A percentile compares a stretch with the other conserved stretches of the same genome.
Evolutionary conservation across 2,113 vertebrate species (phyloP).

Genomic region (Hyaena hyaena): DNA sequence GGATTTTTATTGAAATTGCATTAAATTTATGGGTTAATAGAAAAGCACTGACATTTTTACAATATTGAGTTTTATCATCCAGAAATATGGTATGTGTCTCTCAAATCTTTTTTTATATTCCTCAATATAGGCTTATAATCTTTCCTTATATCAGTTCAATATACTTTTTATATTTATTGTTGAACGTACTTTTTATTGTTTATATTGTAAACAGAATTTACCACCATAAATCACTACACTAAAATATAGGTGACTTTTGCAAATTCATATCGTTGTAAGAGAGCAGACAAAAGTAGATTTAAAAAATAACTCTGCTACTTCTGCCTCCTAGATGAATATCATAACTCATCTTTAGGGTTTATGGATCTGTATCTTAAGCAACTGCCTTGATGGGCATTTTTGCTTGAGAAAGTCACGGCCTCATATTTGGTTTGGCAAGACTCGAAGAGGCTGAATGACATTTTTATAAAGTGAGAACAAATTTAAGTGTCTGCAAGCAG

Average conservation of each 20-base stretch:
- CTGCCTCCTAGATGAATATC: neutral
- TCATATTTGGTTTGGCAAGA: neutral
- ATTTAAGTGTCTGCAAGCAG: neutral
- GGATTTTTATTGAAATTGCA: slow-evolving; percentile 33
- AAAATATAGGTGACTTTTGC: neutral
- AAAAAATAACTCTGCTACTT: neutral
- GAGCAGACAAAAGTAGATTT: neutral
- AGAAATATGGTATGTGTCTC: neutral
- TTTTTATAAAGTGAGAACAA: neutral
- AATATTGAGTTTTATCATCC: neutral
- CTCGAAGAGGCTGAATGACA: neutral
- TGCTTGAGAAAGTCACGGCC: neutral
- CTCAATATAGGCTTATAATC: neutral
- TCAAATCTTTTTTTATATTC: neutral
- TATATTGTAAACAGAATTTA: neutral
- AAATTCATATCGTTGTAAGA: neutral
- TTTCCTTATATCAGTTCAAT: neutral
- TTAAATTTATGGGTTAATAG: slow-evolving; percentile 35
- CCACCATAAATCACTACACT: neutral
- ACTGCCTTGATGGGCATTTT: neutral
- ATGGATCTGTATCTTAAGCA: neutral
- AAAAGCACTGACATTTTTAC: neutral
- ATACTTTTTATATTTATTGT: slow-evolving; percentile 20
- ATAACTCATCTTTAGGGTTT: neutral
- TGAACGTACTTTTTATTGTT: neutral